Percentiles rank a stretch among this genome's conserved stretches.
These are phyloP conservation scores for Erythrocercus mccallii DNA, from an alignment of 2,113 vertebrate species.

Conservation along the genomic window DNA sequence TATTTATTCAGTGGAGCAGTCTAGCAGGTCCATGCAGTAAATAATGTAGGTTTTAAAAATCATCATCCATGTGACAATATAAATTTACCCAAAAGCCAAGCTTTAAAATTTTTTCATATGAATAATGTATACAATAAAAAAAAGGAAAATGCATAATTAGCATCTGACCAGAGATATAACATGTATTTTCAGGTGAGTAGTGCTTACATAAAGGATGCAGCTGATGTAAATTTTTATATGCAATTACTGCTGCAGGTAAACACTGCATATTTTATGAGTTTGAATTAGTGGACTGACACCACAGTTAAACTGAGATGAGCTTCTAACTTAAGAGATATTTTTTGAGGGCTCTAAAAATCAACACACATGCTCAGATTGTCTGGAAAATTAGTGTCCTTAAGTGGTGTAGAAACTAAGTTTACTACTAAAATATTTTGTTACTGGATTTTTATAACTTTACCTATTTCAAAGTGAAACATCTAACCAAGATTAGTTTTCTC, in stretches of 20 bases:
- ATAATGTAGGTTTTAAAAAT: background rate
- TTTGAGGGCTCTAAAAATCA: background rate
- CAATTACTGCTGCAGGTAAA: slow-evolving; percentile 1
- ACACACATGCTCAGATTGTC: background rate
- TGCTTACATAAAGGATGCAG: background rate
- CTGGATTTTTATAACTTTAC: background rate
- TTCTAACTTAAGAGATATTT: background rate
- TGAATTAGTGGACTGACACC: background rate
- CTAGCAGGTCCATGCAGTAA: background rate
- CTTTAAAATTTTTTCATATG: background rate
- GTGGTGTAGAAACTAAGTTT: background rate
- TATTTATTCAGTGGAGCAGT: background rate
- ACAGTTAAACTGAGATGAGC: background rate
- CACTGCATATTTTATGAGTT: slow-evolving; percentile 6
- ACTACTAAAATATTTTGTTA: background rate
- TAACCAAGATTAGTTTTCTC: background rate
- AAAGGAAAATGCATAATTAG: background rate
- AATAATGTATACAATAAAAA: background rate
- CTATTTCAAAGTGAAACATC: background rate
- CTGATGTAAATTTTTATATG: background rate
- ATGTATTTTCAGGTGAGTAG: background rate
- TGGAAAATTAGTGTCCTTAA: background rate
- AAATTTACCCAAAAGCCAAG: background rate
- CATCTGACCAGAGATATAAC: background rate
- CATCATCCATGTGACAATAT: background rate